Evolutionary conservation across 30 jellyfish, hydroid and myxozoan species (phyloP).

Genomic region (Sanderia malayensis): DNA sequence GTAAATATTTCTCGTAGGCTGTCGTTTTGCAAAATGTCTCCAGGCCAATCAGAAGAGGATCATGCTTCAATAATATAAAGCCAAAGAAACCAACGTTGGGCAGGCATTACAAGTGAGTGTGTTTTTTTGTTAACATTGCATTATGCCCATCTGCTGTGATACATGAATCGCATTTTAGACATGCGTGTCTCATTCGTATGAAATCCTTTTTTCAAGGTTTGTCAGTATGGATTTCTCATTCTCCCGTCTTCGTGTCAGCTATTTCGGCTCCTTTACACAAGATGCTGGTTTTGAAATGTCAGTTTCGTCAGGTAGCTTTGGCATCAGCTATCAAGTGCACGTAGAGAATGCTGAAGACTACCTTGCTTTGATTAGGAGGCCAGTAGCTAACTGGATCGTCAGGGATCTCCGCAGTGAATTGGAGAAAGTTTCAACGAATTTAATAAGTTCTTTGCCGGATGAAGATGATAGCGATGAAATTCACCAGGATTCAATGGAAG

Average conservation of each 20-base stretch:
- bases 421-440: constrained; percentile 60
- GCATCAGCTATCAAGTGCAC: constrained; percentile 83
- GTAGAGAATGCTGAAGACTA: constrained; percentile 36
- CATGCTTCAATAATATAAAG: constrained; percentile 57
- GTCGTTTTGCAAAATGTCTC: constrained; percentile 90
- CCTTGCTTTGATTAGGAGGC: constrained; percentile 63
- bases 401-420: constrained; percentile 81
- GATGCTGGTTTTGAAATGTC: constrained; percentile 85
- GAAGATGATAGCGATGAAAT: constrained; percentile 18
- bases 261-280: constrained; percentile 95
- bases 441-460: constrained; percentile 48
- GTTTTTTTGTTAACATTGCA: neutral
- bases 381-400: constrained; percentile 92
- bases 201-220: constrained; percentile 39
- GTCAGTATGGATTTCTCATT: constrained; percentile 71
- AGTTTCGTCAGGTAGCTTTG: constrained; percentile 69
- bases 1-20: constrained; percentile 43
- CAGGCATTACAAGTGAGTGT: constrained; percentile 82
- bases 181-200: too few species aligned
- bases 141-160: neutral
- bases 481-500: constrained; percentile 37
- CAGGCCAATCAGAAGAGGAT: constrained; percentile 90
- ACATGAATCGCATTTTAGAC: neutral
- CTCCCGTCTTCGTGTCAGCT: constrained; percentile 76
- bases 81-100: constrained; percentile 90